These are phyloP conservation scores for Poeciliopsis prolifica DNA, from an alignment of 2,113 vertebrate species.

Conservation along the genomic window DNA sequence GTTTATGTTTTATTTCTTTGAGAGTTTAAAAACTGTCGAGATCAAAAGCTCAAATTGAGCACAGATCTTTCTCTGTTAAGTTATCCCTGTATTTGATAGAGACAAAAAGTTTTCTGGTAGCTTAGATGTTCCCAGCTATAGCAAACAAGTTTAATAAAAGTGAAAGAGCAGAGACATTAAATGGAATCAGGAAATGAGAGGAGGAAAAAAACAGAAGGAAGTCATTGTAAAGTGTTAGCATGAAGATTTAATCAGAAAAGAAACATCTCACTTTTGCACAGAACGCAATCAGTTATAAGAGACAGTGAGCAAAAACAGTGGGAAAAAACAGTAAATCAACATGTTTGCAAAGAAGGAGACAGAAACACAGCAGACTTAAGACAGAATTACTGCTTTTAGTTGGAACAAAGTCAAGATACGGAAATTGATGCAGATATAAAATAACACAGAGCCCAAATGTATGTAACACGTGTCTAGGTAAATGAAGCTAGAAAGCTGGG, in stretches of 20 bases:
- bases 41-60: background rate
- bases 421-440: slow-evolving; percentile 47
- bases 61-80: background rate
- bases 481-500: slow-evolving; percentile 52
- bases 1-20: slow-evolving; percentile 7
- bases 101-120: background rate
- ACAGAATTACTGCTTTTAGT: slow-evolving; percentile 44
- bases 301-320: slow-evolving; percentile 20
- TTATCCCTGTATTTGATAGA: slow-evolving; percentile 11
- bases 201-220: slow-evolving; percentile 55
- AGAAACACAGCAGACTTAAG: slow-evolving; percentile 34
- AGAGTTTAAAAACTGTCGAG: background rate
- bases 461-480: slow-evolving; percentile 37
- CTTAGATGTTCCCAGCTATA: slow-evolving; percentile 19
- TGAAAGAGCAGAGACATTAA: slow-evolving; percentile 8
- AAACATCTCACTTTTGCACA: slow-evolving; percentile 45
- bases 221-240: slow-evolving; percentile 51
- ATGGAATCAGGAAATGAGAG: slow-evolving; percentile 39
- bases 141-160: slow-evolving; percentile 23
- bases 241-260: slow-evolving; percentile 71
- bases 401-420: slow-evolving; percentile 26
- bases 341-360: slow-evolving; percentile 38
- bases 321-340: slow-evolving; percentile 43
- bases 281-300: slow-evolving; percentile 26
- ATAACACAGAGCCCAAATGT: slow-evolving; percentile 40